Evolutionary conservation across 2,113 vertebrate genomes (phyloP).

Genomic region (Pyxicephalus adspersus): DNA sequence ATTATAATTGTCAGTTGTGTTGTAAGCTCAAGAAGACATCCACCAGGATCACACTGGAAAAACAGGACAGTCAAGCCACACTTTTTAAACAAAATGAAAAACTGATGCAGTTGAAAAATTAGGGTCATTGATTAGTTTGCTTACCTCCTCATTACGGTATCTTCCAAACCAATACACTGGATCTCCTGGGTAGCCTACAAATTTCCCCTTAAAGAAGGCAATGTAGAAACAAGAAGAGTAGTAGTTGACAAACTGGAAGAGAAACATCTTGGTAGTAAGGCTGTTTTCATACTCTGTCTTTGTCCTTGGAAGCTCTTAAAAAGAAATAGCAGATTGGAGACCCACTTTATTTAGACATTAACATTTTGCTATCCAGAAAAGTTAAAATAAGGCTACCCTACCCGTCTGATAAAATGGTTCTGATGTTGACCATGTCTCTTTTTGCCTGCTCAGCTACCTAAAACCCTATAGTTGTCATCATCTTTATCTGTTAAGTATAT

Average conservation of each 20-base stretch:
- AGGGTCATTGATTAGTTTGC: neutral
- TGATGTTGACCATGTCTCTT: too few species aligned
- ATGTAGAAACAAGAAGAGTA: conserved; percentile 97
- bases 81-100: neutral
- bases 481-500: too few species aligned
- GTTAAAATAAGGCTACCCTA: too few species aligned
- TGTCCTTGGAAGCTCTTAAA: conserved; percentile 87
- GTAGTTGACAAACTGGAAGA: conserved; percentile 96
- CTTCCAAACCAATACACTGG: conserved; percentile 87
- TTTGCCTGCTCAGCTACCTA: too few species aligned
- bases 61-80: conserved; percentile 24
- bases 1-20: conserved; percentile 92
- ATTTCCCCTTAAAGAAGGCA: conserved; percentile 92
- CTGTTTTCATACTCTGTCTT: conserved; percentile 93
- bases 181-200: conserved; percentile 84
- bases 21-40: conserved; percentile 90
- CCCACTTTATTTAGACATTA: neutral
- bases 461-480: too few species aligned
- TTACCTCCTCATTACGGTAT: conserved; percentile 92
- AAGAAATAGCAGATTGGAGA: conserved; percentile 41
- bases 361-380: too few species aligned
- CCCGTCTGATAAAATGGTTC: too few species aligned
- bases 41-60: conserved; percentile 90
- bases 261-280: conserved; percentile 94
- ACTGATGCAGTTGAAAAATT: neutral